A percentile compares a stretch with the other conserved stretches of the same genome.
Evolutionary conservation across 2,113 vertebrate species (phyloP).

Genomic region (Sturnira hondurensis): DNA sequence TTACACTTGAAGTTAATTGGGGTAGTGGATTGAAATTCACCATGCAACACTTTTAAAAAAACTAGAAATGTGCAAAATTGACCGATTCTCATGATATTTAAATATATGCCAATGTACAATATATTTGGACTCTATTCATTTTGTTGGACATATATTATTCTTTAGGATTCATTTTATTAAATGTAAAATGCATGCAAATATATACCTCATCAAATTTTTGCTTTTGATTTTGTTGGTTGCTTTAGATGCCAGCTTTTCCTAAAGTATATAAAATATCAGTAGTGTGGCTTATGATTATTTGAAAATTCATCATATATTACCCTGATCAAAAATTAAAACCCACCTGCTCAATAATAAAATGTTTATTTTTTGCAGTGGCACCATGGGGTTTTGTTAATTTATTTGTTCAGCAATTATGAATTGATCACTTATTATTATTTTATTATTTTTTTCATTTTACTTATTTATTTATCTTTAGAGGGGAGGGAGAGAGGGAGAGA

Average conservation of each 20-base stretch:
- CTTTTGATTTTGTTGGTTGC: slow-evolving; percentile 38
- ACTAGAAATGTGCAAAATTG: slow-evolving; percentile 24
- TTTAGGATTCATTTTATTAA: slow-evolving; percentile 2
- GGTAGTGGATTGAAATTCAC: slow-evolving; percentile 15
- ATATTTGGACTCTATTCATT: slow-evolving; percentile 39
- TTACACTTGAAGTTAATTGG: slow-evolving; percentile 39
- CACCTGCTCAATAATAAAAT: not conserved
- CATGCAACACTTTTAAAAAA: not conserved
- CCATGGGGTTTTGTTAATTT: not conserved
- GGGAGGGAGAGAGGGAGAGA: too few relatives aligned
- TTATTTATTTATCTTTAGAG: too few relatives aligned
- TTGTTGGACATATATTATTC: not conserved
- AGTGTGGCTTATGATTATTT: not conserved
- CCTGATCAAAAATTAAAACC: not conserved
- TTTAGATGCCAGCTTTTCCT: slow-evolving; percentile 22
- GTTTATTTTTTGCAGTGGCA: not conserved
- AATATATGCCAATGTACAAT: not conserved
- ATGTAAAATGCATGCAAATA: slow-evolving; percentile 42
- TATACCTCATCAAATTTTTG: not conserved
- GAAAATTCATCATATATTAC: slow-evolving; percentile 32
- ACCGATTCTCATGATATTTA: slow-evolving; percentile 43
- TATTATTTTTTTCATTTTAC: too few relatives aligned
- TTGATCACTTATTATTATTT: not conserved
- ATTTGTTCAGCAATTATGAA: not conserved
- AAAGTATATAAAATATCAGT: not conserved